phyloP scores from a whole-genome alignment of 2,113 vertebrate genomes.

The Corythaeola cristata region DNA sequence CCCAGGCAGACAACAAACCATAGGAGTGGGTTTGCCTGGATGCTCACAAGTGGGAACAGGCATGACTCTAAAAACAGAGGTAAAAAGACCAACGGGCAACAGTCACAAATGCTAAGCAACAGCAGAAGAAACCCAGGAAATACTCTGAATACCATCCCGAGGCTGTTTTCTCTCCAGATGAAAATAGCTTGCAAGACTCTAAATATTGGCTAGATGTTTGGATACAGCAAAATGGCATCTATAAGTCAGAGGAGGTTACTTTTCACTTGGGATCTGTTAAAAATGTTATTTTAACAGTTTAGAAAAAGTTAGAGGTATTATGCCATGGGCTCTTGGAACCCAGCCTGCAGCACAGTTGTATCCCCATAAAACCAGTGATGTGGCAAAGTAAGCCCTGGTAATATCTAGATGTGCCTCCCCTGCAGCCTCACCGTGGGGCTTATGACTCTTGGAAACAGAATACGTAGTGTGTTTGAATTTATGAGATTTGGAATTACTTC shows the following conservation, averaged over 20 bases:
- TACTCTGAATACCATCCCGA: rapidly evolving
- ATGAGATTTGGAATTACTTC: not conserved
- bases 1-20: not conserved
- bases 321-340: rapidly evolving
- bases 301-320: not conserved
- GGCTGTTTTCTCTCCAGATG: not conserved
- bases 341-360: not conserved
- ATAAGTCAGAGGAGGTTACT: not conserved
- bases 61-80: not conserved
- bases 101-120: not conserved
- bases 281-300: not conserved
- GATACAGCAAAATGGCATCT: not conserved
- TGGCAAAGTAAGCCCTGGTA: not conserved
- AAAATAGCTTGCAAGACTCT: not conserved
- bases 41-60: not conserved
- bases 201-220: not conserved
- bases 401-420: not conserved
- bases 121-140: not conserved
- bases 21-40: not conserved
- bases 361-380: not conserved
- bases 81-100: not conserved
- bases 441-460: not conserved
- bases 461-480: not conserved
- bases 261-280: not conserved
- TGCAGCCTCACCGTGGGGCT: not conserved